These are phyloP conservation scores for Grammomys dolichurus DNA, from an alignment of 2,113 vertebrate species.

Conservation along the genomic window DNA sequence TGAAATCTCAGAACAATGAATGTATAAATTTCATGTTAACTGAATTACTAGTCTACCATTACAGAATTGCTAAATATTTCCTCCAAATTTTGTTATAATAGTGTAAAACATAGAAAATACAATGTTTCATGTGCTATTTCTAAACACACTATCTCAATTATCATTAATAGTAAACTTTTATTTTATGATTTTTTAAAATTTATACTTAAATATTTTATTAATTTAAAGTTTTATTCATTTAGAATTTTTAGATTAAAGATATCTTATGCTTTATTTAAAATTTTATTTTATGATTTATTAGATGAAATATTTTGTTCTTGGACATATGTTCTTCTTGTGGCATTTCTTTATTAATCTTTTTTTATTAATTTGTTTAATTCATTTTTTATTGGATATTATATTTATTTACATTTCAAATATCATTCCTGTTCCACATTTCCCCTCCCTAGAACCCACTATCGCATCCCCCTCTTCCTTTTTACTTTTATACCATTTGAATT, in stretches of 20 bases:
- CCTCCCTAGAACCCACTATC: no score
- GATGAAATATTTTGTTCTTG: neutral
- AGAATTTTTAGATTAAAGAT: no score
- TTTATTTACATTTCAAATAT: no score
- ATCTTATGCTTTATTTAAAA: neutral
- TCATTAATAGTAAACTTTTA: neutral
- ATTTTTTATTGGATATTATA: no score
- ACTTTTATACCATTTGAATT: no score
- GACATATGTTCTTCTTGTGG: neutral
- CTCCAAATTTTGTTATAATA: neutral
- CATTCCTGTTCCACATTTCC: no score
- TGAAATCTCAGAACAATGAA: neutral
- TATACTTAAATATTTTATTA: no score
- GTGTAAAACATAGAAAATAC: neutral
- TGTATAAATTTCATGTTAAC: neutral
- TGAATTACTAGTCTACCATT: neutral
- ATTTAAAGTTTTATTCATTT: no score
- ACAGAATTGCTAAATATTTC: neutral
- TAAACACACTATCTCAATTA: neutral
- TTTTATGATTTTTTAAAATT: neutral
- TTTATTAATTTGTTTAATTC: no score
- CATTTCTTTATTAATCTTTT: neutral
- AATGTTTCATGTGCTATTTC: neutral
- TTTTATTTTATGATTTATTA: neutral
- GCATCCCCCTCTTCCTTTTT: no score